phyloP scores from a whole-genome alignment of 2,888 invertebrate species.

The Pseudanteris insignis region DNA sequence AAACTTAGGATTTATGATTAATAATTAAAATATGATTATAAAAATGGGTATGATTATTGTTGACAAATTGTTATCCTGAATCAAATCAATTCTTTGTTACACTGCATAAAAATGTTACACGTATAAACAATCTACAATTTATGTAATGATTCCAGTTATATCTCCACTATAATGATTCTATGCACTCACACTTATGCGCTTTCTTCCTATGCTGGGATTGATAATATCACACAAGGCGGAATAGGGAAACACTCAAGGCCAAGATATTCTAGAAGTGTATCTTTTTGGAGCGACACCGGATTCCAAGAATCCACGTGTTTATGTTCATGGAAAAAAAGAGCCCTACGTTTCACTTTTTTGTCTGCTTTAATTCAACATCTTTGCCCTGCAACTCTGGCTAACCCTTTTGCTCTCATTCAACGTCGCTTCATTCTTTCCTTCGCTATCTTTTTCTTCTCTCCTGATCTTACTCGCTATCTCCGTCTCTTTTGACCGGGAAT shows the following conservation, averaged over 20 bases:
- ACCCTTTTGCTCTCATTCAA: constrained; percentile 35
- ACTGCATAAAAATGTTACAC: no score
- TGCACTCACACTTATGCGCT: constrained; percentile 6
- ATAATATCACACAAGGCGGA: constrained; percentile 18
- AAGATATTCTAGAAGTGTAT: no score
- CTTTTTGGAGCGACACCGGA: constrained; percentile 17
- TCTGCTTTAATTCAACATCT: constrained; percentile 28
- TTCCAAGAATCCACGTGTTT: constrained; percentile 28
- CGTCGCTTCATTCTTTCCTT: neutral
- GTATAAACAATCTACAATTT: constrained; percentile 10
- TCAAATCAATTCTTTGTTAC: no score
- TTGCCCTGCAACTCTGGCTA: constrained; percentile 11
- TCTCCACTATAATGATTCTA: no score
- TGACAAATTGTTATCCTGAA: no score
- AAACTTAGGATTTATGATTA: no score
- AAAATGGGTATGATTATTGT: no score
- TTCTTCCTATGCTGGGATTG: constrained; percentile 9
- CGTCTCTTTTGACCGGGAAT: constrained; percentile 12
- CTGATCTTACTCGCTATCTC: neutral
- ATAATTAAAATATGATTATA: no score
- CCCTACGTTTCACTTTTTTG: constrained; percentile 24
- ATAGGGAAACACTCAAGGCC: constrained; percentile 35
- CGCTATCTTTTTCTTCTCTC: neutral
- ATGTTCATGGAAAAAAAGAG: constrained; percentile 7
- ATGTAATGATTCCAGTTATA: constrained; percentile 29